Base-by-base conservation (phyloP, 2,797 vertebrate species). In the Danio aesculapii region DNA sequence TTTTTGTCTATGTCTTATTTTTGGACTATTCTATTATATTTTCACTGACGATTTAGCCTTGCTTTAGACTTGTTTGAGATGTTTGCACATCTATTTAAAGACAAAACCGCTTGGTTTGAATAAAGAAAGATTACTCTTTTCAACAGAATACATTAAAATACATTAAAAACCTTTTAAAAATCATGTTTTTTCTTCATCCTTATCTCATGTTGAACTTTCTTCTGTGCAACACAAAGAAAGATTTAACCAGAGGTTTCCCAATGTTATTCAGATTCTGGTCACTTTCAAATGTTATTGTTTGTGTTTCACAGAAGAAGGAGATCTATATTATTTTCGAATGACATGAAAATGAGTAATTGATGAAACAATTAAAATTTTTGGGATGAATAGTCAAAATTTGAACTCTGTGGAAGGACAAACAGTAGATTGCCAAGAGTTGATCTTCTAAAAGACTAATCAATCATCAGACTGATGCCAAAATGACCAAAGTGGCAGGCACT, bases 381-480 rank as follows among this genome's bases (percentile, higher is more conserved):
- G 67, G 49, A 52, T 69, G 6, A 52, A 52, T 14, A 7, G n/a
- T 57, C 57, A 58, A 5, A 19, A 58, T 21, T 58, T 58, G 1
- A 58, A 58, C 30, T 30, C 21, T 21, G 57, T 58, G 6, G 0
- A 58, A 21, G 57, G 19, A 70, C 16, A 53, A 16, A n/a, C 21
- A 30, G 30, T 30, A 30, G 1, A 53, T 70, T 41, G 30, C 14
- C 21, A 14, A 70, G 14, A 53, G 49, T 52, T 53, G 6, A 70
- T 53, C 49, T 53, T 43, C 39, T 63, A 63, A 41, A 63, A 63
- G 61, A 53, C 30, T n/a, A 41, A 70, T 70, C 6, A 41, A 17
- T 70, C 30, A 41, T 69, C 53, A 50, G 17, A 16, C 5, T 46
- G n/a, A 59, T 52, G 44, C 12, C 74, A 76, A 30, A 17, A 62